These are phyloP conservation scores for Sebastes taczanowskii DNA, from an alignment of 2,797 vertebrate species.

Conservation along the genomic window DNA sequence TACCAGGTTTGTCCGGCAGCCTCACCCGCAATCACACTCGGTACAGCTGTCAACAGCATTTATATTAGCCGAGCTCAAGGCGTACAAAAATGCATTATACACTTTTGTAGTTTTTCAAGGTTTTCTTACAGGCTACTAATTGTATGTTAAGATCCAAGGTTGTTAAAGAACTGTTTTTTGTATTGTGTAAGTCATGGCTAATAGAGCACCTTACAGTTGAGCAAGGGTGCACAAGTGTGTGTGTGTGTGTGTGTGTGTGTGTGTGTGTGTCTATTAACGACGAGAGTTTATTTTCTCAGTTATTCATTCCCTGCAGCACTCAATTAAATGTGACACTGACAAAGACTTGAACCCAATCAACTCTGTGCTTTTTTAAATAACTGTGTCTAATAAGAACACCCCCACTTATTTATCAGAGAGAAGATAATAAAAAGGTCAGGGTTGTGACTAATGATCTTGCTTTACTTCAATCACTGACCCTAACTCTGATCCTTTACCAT, in stretches of 20 bases:
- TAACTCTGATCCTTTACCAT: neutral
- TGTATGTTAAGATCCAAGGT: neutral
- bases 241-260: neutral
- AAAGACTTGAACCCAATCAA: constrained; percentile 56
- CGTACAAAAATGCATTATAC: neutral
- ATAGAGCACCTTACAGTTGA: constrained; percentile 5
- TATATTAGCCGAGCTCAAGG: neutral
- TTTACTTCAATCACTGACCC: neutral
- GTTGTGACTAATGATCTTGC: constrained; percentile 25
- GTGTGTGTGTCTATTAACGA: neutral
- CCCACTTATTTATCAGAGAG: constrained; percentile 50
- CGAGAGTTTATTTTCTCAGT: constrained; percentile 23
- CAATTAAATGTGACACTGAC: constrained; percentile 51
- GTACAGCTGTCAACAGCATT: neutral
- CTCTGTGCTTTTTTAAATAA: constrained; percentile 36
- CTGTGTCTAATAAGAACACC: constrained; percentile 40
- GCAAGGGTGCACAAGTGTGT: neutral
- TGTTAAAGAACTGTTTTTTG: neutral
- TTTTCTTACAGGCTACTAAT: neutral
- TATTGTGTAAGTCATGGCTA: constrained; percentile 7
- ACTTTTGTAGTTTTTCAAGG: neutral
- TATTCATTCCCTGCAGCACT: constrained; percentile 35
- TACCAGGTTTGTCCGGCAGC: too few relatives aligned
- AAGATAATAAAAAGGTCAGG: constrained; percentile 61
- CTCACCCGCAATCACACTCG: too few relatives aligned